Evolutionary conservation across 2,888 invertebrate genomes (phyloP).

Genomic region (Hymenopus coronatus): DNA sequence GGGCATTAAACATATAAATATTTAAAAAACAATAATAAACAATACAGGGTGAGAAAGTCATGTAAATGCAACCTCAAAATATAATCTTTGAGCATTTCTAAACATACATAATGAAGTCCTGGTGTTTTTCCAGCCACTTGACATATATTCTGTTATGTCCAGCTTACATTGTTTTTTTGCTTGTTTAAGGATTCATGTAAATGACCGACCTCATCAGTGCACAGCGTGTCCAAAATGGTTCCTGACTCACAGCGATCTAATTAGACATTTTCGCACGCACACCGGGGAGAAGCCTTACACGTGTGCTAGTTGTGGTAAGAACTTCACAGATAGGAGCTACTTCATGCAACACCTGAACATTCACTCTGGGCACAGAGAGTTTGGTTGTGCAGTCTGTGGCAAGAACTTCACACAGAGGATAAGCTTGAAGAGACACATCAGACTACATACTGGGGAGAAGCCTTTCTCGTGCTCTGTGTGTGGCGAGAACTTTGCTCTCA

Average conservation of each 20-base stretch:
- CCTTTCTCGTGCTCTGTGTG: background rate
- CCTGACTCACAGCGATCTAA: background rate
- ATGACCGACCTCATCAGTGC: slow-evolving; percentile 7
- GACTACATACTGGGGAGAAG: slow-evolving; percentile 4
- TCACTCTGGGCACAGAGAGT: background rate
- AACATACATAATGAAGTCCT: no score
- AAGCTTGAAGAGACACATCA: background rate
- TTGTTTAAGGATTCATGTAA: background rate
- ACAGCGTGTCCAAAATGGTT: slow-evolving; percentile 1
- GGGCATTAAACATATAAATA: no score
- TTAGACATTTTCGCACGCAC: slow-evolving; percentile 4
- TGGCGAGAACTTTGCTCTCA: background rate
- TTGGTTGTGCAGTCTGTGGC: background rate
- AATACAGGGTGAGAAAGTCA: no score
- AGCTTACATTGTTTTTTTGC: background rate
- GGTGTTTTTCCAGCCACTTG: no score
- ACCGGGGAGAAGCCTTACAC: slow-evolving; percentile 11
- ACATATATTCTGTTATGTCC: no score
- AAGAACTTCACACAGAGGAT: background rate
- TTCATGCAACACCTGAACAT: background rate
- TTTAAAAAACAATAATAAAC: no score
- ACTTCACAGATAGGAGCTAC: background rate
- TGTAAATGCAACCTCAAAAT: no score
- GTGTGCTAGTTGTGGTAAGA: slow-evolving; percentile 27
- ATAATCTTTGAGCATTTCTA: no score